Conservation (phyloP, 2,113 vertebrate species). For the Micromys minutus region DNA sequence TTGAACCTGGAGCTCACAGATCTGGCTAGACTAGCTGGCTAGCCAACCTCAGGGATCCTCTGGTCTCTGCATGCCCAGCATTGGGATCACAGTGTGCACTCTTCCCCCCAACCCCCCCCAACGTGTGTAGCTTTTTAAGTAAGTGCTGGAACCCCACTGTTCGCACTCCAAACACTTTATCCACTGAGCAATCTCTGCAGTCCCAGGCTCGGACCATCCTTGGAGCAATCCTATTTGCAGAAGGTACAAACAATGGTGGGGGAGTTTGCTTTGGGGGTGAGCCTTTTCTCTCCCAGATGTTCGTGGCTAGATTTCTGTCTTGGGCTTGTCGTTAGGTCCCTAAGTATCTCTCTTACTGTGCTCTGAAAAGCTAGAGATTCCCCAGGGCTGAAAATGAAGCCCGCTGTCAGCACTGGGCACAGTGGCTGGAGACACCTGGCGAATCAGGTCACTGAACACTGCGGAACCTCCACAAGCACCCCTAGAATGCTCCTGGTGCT, state of each 20-base stretch:
- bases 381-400: background rate
- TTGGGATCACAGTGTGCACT: background rate
- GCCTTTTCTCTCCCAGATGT: background rate
- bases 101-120: too few relatives aligned
- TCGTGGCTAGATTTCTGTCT: background rate
- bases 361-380: background rate
- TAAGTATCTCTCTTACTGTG: background rate
- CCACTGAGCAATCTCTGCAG: background rate
- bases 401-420: background rate
- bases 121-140: background rate
- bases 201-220: background rate
- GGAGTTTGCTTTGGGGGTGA: background rate
- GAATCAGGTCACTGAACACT: accelerated
- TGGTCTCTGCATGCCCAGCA: background rate
- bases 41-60: background rate
- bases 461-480: background rate
- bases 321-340: background rate
- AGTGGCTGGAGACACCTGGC: background rate
- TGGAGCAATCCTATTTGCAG: background rate
- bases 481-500: background rate
- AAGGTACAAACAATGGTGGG: background rate
- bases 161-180: background rate
- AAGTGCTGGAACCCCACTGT: background rate
- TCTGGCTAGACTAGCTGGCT: background rate
- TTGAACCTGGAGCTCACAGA: background rate